Base-by-base conservation (phyloP, 2,797 vertebrate genomes). In the Myotis findleyi region DNA sequence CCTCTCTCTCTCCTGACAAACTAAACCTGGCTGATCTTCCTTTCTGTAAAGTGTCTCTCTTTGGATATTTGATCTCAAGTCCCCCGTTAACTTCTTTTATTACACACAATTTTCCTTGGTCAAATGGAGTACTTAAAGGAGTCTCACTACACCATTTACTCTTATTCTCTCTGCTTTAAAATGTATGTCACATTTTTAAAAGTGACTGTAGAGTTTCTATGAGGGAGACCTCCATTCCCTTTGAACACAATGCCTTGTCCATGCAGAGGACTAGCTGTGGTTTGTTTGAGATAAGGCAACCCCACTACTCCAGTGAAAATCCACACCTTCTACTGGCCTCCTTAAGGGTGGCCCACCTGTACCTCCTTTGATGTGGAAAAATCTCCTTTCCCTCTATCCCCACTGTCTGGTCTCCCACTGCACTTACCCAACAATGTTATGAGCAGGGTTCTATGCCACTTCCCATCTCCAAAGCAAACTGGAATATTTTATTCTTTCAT, bases 11-110 rank as follows among this genome's bases (percentile, higher is more conserved):
- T 83, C 66, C 49, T 75, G 72, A 72, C 36, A 55, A 53, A 73
- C 27, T 66, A 53, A 86, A 68, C 59, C 66, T 81, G 53, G 25
- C 36, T 75, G 57, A 66, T 38, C 20, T 85, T 49, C 20, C 41
- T 89, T 91, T 88, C 55, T 87, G 17, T 47, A 18, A 82, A 77
- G 66, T 75, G 64, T 68, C 73, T 69, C 72, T 89, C 49, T 68
- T 69, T 38, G 27, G 30, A 44, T 86, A 71, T 30, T 57, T 81
- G 64, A 51, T 86, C 36, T 11, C 5, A 16, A 23, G 21, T 17
- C 2, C 49, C 6, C 11, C 53, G 53, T 68, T 27, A 21, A 38
- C 8, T 41, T 72, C 33, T 79, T 49, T 82, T 72, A 36, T 44
- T 64, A 86, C 18, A 88, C n/a, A 41, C 1, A 44, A 2, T 23